Conservation (phyloP, 2,113 vertebrate species). For the Chunga burmeisteri region DNA sequence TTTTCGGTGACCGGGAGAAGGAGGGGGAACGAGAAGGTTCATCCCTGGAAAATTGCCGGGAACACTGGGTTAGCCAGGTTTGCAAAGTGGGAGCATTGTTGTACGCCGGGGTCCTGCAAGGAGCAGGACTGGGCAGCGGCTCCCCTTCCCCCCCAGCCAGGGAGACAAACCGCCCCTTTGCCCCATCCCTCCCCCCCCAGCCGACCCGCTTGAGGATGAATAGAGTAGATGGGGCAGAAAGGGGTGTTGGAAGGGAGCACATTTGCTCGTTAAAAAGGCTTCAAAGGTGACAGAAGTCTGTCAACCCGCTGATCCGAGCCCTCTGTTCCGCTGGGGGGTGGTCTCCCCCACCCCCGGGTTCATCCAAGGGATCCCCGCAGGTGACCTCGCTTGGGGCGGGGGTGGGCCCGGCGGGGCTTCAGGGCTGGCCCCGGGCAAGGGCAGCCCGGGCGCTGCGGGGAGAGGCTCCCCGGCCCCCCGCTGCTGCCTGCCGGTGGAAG, state of each 20-base stretch:
- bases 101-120: not conserved
- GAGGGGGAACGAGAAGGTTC: not conserved
- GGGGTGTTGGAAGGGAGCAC: not conserved
- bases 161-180: not conserved
- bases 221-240: constrained; percentile 59
- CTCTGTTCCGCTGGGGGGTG: not conserved
- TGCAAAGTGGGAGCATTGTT: not conserved
- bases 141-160: not conserved
- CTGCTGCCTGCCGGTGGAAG: not conserved
- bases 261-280: constrained; percentile 36
- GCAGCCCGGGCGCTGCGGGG: not conserved
- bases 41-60: not conserved
- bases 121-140: not conserved
- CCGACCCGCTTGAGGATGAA: constrained; percentile 23
- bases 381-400: not conserved
- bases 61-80: not conserved
- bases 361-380: not conserved
- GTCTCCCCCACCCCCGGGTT: not conserved
- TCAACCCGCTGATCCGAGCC: not conserved
- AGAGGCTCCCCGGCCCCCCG: not conserved
- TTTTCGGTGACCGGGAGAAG: not conserved
- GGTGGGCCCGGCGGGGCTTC: not conserved
- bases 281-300: constrained; percentile 10
- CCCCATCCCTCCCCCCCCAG: not conserved
- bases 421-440: fast-evolving